Evolutionary conservation across 92 coral and sea anemone species (phyloP), one percentile per base, ranked within the genome.

Genomic region (Parazoanthus swiftii): DNA sequence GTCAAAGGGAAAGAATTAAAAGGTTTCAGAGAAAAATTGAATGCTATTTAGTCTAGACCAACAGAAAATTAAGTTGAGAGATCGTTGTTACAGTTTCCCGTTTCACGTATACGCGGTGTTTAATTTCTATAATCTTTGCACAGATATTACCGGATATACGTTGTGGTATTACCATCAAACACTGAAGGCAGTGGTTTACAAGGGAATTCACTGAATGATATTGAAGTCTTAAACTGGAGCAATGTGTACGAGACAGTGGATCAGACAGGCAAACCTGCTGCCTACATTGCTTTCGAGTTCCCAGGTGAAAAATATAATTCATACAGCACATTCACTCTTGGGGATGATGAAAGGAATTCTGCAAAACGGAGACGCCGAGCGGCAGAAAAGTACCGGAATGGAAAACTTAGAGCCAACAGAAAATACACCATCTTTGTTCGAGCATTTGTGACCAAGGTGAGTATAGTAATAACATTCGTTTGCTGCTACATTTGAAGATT

Each of bases 211-310:
- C 13, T 66, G 18, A 18, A 29, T 58, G 66, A 18, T 58, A 58
- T 58, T 6, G 13, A 85, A 35, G 67, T 36, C 21, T 21, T 38
- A 8, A 2, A n/a, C 59, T 65, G 59, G 56, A 29, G 25, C 1
- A 3, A 2, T 29, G 68, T 83, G 51, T 93, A 93, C 76, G 92
- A 91, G 25, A 84, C 46, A 56, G 91, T 90, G 51, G 87, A 89
- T 70, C 51, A 48, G 54, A 81, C 89, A 16, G 35, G 63, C 3
- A 18, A 43, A 6, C 91, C 86, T 11, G 88, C 88, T 7, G 89
- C 96, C 1, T 93, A 93, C 71, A 51, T 93, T 35, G 94, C 94
- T 16, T 90, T 93, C 67, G 78, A 66, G 37, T 93, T 93, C 81
- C 15, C 78, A 25, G 91, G 90, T 43, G 59, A 59, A 0, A 74